These are phyloP conservation scores for Tupaia tana DNA, from an alignment of 2,113 vertebrate genomes.

Conservation along the genomic window DNA sequence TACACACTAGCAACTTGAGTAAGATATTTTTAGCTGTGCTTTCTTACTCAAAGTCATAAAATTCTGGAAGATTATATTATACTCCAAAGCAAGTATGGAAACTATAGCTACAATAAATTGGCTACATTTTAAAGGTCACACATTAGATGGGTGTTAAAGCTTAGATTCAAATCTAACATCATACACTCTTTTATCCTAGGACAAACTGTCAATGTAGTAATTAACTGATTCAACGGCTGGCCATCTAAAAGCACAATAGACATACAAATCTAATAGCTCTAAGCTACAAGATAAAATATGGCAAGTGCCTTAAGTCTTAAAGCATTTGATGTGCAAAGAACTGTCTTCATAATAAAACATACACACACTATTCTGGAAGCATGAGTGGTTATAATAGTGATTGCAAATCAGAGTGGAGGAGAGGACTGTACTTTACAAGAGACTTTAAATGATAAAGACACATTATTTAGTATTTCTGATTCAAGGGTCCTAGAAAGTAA, in stretches of 20 bases:
- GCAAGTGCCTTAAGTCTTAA: not conserved
- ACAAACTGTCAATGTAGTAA: not conserved
- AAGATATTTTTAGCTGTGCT: not conserved
- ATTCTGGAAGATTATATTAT: not conserved
- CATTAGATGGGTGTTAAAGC: not conserved
- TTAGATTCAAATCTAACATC: not conserved
- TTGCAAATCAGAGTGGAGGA: not conserved
- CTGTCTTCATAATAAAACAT: not conserved
- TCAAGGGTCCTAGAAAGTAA: not conserved
- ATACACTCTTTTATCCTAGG: not conserved
- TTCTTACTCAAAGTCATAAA: not conserved
- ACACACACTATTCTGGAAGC: not conserved
- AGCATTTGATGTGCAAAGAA: not conserved
- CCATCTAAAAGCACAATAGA: not conserved
- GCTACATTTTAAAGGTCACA: not conserved
- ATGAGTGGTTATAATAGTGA: not conserved
- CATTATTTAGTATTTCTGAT: not conserved
- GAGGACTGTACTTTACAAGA: not conserved
- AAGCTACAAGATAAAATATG: not conserved
- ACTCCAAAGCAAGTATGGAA: not conserved
- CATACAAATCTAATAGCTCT: not conserved
- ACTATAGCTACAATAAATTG: not conserved
- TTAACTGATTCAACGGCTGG: not conserved
- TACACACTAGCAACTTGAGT: not conserved
- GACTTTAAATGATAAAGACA: not conserved